A percentile compares a stretch with the other conserved stretches of the same genome.
These are phyloP conservation scores for Athalia cordata DNA, from an alignment of 2,888 invertebrate species.

Conservation along the genomic window DNA sequence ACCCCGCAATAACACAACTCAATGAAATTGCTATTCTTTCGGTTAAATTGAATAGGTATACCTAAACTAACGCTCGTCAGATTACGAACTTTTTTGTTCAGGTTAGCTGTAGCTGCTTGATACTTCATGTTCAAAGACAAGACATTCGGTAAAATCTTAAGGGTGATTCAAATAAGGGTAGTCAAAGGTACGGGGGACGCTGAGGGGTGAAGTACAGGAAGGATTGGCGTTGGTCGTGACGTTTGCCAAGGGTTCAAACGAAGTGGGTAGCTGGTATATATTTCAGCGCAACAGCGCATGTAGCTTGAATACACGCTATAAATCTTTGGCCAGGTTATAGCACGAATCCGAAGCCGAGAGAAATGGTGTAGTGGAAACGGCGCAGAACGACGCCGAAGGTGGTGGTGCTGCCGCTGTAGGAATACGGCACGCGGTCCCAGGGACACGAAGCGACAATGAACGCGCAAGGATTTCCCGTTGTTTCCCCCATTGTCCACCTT, in stretches of 20 bases:
- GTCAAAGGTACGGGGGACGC: neutral
- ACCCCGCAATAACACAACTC: too few species aligned
- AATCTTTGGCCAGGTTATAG: constrained; percentile 43
- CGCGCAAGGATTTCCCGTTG: constrained; percentile 35
- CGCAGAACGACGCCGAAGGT: constrained; percentile 22
- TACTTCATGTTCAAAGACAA: too few species aligned
- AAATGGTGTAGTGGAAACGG: constrained; percentile 39
- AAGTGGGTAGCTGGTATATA: constrained; percentile 39
- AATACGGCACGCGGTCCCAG: neutral
- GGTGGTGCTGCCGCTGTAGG: neutral
- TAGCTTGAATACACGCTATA: constrained; percentile 44
- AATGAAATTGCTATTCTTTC: too few species aligned
- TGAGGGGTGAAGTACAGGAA: neutral
- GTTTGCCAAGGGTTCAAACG: constrained; percentile 19
- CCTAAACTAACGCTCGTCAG: too few species aligned
- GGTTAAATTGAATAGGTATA: too few species aligned
- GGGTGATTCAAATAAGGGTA: neutral
- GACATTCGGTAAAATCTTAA: too few species aligned
- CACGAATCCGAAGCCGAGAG: constrained; percentile 29
- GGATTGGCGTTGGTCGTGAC: constrained; percentile 15
- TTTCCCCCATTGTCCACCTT: constrained; percentile 31
- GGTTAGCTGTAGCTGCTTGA: too few species aligned
- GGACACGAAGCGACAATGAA: constrained; percentile 22
- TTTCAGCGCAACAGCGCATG: constrained; percentile 28
- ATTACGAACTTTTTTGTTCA: too few species aligned